Evolutionary conservation across 1,140 invertebrate species (phyloP), one percentile per base, ranked within the genome.

Genomic region (Maniola jurtina): DNA sequence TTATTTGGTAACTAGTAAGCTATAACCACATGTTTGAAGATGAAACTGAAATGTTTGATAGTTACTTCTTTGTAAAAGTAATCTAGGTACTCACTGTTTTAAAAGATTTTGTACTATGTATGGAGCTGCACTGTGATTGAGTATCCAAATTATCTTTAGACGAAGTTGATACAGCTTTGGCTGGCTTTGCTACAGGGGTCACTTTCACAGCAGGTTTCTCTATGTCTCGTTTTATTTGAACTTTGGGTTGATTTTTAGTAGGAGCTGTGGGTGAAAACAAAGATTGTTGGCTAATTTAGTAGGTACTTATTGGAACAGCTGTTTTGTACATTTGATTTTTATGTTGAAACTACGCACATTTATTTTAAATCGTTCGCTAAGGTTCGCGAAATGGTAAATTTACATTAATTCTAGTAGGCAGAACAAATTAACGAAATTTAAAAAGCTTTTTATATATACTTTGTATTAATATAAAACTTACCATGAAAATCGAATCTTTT

Each of bases 401-500:
- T 2, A 4, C 25, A 25, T 25, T 25, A 1, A 25, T 25, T 25
- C 25, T 25, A 25, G 4, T 25, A 25, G 25, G 25, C 25, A 25
- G 25, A 25, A 25, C 25, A 2, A 25, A 25, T 25, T 14, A n/a
- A 14, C 14, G n/a, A n/a, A n/a, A n/a, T n/a, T n/a, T n/a, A n/a
- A n/a, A n/a, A n/a, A n/a, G n/a, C n/a, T n/a, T n/a, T n/a, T n/a
- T n/a, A n/a, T n/a, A n/a, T n/a, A n/a, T n/a, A n/a, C n/a, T n/a
- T n/a, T n/a, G 9, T 5, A 64, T 47, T 33, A 59, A 48, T 42
- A 13, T 64, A 55, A 38, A 61, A 83, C 82, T 87, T 79, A 89
- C 86, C 80, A 47, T 77, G 50, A 34, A 78, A 64, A 75, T 88
- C 87, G 80, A 89, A 89, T 55, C 87, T 73, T 64, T 88, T 89